Conservation (phyloP, 2,888 invertebrate genomes). For the Rhodophaea formosa region DNA sequence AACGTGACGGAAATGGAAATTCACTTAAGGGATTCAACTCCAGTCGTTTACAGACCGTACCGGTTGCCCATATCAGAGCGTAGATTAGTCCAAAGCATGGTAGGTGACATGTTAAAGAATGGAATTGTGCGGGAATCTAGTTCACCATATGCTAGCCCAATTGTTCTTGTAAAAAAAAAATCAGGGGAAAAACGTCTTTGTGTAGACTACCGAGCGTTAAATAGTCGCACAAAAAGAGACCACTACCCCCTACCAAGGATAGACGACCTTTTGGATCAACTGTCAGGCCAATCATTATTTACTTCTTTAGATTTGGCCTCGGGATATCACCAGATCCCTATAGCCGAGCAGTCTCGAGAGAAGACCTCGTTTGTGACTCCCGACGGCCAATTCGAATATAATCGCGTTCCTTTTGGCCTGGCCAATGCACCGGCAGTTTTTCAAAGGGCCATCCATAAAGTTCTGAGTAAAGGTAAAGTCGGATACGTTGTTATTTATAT, state of each 20-base stretch:
- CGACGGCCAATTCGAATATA: no score
- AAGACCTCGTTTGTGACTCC: no score
- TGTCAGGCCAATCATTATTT: conserved; percentile 33
- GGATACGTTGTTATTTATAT: no score
- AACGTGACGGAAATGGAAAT: conserved; percentile 23
- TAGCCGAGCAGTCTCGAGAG: no score
- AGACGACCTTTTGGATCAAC: conserved; percentile 39
- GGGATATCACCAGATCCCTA: no score
- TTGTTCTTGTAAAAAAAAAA: no score
- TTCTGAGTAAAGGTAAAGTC: no score
- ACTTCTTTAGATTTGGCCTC: conserved; percentile 28
- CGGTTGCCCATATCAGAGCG: conserved; percentile 23
- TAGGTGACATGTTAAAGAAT: conserved; percentile 21
- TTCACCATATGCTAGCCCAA: no score
- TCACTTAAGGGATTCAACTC: conserved; percentile 21
- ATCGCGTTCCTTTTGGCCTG: no score
- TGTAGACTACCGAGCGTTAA: conserved; percentile 28
- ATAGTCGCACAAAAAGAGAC: conserved; percentile 24
- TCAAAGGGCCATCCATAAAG: no score
- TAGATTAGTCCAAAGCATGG: conserved; percentile 20
- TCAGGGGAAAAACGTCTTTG: conserved; percentile 26
- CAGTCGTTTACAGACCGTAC: conserved; percentile 28
- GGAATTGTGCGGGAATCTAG: conserved; percentile 21
- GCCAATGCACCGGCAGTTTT: no score
- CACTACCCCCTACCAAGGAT: conserved; percentile 35